Percentiles rank a stretch among this genome's conserved stretches.
These are phyloP conservation scores for Drosophila neonasuta DNA, from an alignment of 2,888 invertebrate genomes.

Conservation along the genomic window DNA sequence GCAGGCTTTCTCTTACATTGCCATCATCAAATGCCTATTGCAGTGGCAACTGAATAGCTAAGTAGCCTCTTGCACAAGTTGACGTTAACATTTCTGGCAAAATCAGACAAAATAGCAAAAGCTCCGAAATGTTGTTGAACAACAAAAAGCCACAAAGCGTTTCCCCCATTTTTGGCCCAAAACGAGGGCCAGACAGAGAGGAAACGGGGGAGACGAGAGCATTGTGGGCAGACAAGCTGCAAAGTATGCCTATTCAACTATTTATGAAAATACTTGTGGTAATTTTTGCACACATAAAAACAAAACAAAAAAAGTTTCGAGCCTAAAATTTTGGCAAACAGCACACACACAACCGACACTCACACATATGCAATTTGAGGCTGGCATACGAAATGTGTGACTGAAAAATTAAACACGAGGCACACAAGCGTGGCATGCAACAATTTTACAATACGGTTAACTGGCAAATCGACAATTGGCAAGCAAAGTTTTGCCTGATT, in stretches of 20 bases:
- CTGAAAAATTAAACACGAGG: conserved; percentile 34
- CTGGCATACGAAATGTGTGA: conserved; percentile 24
- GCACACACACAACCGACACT: conserved; percentile 3
- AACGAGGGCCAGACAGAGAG: not conserved
- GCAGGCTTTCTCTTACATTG: conserved; percentile 2
- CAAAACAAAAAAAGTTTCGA: conserved; percentile 31
- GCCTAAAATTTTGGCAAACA: conserved; percentile 22
- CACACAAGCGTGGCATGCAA: conserved; percentile 26
- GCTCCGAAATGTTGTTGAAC: conserved; percentile 22
- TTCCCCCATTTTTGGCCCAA: conserved; percentile 6
- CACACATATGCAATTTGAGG: conserved; percentile 4
- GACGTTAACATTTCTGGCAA: conserved; percentile 38
- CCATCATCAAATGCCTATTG: conserved; percentile 45
- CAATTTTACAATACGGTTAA: conserved; percentile 46
- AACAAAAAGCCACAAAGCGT: conserved; percentile 46
- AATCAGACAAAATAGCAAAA: conserved; percentile 45
- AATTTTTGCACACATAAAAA: conserved; percentile 46
- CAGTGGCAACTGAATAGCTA: conserved; percentile 50
- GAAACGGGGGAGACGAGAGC: not conserved
- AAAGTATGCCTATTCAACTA: conserved; percentile 67
- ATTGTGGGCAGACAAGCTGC: conserved; percentile 16
- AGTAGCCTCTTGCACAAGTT: conserved; percentile 27
- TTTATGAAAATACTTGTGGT: conserved; percentile 74
- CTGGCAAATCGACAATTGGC: conserved; percentile 45
- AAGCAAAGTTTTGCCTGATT: conserved; percentile 28